Evolutionary conservation across 2,797 vertebrate species (phyloP), one percentile per base, ranked within the genome.

Genomic region (Gila robusta): DNA sequence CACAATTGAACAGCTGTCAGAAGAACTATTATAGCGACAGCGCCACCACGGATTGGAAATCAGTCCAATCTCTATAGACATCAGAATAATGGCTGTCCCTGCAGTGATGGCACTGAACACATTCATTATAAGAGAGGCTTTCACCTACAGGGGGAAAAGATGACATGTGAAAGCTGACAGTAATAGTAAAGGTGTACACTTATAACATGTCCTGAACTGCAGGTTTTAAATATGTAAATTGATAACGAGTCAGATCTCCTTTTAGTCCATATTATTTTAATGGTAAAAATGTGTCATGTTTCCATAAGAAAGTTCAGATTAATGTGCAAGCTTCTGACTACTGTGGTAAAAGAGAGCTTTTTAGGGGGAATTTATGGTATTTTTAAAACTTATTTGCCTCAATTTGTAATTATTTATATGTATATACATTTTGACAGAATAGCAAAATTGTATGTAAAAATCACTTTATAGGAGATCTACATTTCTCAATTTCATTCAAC

Each of bases 61-160:
- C 0, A 35, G 2, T 3, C 2, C 0, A 2, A 37, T 37, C 5
- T 37, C 1, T 6, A 37, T 37, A 4, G 37, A 37, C 37, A 37
- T 37, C 37, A 37, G 37, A 6, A 37, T 3, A 6, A 37, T 37
- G 37, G 37, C 37, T 6, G 5, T 37, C 37, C 3, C 37, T 37
- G 37, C 37, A 37, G 37, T 37, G 5, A 37, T 6, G 37, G 37
- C 37, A 37, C 37, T 37, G 37, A 37, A 6, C 37, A 79, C 59
- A 44, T 80, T 80, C 78, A 80, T 44, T 26, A 37, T 39, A 19
- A 66, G 78, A 80, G 78, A 80, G 7, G 54, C 78, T 44, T 47
- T 66, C n/a, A 80, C 59, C 78, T 80, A 19, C 23, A 79, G 59
- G 9, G 23, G 35, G 17, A 37, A n/a, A 23, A 23, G 5, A 0